A percentile compares a stretch with the other conserved stretches of the same genome.
phyloP scores from a whole-genome alignment of 2,113 vertebrate species.

The Odobenus rosmarus region DNA sequence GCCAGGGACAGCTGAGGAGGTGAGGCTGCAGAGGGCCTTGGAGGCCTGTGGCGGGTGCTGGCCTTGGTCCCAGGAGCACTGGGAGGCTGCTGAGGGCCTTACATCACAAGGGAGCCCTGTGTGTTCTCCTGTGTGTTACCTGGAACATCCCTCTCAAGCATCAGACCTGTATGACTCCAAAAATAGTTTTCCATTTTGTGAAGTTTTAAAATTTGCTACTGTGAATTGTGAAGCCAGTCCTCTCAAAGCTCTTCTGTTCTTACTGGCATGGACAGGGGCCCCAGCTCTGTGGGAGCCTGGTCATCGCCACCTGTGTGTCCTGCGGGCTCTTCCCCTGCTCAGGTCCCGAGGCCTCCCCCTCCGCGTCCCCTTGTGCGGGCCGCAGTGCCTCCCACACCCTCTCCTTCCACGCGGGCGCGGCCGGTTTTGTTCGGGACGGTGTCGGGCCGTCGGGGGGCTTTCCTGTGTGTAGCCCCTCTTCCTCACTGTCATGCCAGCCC shows the following conservation, averaged over 20 bases:
- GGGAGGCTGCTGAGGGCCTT: not conserved
- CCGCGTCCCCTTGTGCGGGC: rapidly evolving
- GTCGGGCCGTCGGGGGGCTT: not conserved
- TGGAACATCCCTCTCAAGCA: rapidly evolving
- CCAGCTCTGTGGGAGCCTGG: not conserved
- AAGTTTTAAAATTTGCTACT: too few relatives aligned
- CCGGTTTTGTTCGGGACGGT: rapidly evolving
- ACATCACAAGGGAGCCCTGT: rapidly evolving
- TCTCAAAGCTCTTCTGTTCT: not conserved
- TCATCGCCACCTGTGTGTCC: rapidly evolving
- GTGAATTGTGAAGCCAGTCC: not conserved
- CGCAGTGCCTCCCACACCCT: not conserved
- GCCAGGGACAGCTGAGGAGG: not conserved
- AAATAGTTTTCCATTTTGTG: not conserved
- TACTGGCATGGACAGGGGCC: too few relatives aligned
- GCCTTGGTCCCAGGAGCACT: not conserved
- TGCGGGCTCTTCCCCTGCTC: not conserved
- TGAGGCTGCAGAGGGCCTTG: not conserved
- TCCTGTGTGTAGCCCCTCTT: rapidly evolving
- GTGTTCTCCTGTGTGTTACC: too few relatives aligned
- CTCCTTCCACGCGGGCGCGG: rapidly evolving
- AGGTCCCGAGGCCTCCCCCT: not conserved
- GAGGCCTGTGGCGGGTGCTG: rapidly evolving
- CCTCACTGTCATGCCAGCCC: rapidly evolving
- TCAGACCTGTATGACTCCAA: not conserved